These are phyloP conservation scores for Psettodes erumei DNA, from an alignment of 2,113 vertebrate genomes.

Conservation along the genomic window DNA sequence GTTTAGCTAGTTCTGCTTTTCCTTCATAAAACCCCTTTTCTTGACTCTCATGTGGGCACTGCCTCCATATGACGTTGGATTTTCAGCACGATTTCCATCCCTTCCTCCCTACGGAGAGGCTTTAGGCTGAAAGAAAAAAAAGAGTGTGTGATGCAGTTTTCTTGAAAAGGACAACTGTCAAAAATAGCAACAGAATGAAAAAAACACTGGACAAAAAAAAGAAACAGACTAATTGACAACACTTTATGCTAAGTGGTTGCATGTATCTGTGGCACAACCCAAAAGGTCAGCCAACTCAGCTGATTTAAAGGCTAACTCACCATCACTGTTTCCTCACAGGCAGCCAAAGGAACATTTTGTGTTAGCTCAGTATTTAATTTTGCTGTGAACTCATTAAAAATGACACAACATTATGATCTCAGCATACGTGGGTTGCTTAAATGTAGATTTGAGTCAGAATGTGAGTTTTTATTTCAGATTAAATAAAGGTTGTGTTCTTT, in stretches of 20 bases:
- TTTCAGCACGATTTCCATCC: slow-evolving; percentile 31
- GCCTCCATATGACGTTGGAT: slow-evolving; percentile 20
- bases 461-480: background rate
- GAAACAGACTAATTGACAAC: slow-evolving; percentile 30
- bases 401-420: background rate
- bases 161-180: slow-evolving; percentile 15
- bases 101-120: background rate
- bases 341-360: slow-evolving; percentile 45
- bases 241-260: slow-evolving; percentile 58
- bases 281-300: slow-evolving; percentile 70
- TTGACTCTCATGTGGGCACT: slow-evolving; percentile 2
- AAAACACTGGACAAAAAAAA: background rate
- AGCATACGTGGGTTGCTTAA: background rate
- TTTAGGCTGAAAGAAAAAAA: slow-evolving; percentile 4
- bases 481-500: background rate
- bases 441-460: background rate
- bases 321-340: slow-evolving; percentile 42
- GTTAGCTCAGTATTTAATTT: slow-evolving; percentile 18
- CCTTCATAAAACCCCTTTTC: slow-evolving; percentile 37
- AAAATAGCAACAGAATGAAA: slow-evolving; percentile 18
- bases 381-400: slow-evolving; percentile 14
- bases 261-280: slow-evolving; percentile 51
- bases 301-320: slow-evolving; percentile 67
- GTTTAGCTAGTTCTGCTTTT: slow-evolving; percentile 49
- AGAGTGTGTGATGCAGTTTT: slow-evolving; percentile 11